Percentiles rank a stretch among this genome's conserved stretches.
Evolutionary conservation across 2,113 vertebrate species (phyloP).

Genomic region (Melanocharis versteri): DNA sequence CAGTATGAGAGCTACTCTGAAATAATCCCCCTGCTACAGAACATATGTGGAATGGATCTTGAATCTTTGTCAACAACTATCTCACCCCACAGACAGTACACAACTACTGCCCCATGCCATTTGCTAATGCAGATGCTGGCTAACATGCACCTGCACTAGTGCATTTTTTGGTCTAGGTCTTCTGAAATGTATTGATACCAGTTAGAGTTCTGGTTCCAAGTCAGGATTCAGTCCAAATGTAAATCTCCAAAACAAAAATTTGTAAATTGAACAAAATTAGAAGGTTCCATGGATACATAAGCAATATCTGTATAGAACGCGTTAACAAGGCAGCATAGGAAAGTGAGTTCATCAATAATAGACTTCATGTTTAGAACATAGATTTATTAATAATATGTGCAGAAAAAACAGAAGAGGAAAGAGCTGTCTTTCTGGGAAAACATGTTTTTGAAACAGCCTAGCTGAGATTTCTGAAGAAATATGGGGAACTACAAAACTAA

Average conservation of each 20-base stretch:
- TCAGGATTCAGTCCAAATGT: neutral
- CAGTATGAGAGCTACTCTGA: neutral
- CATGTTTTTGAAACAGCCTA: neutral
- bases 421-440: neutral
- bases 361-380: neutral
- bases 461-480: neutral
- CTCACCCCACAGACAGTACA: neutral
- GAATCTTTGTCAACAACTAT: neutral
- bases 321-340: neutral
- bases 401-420: neutral
- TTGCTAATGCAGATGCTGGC: neutral
- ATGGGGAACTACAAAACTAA: slow-evolving; percentile 7
- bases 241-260: neutral
- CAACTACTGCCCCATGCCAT: neutral
- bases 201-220: neutral
- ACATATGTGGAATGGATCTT: neutral
- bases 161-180: neutral
- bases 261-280: neutral
- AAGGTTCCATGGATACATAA: neutral
- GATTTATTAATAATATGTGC: neutral
- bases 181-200: neutral
- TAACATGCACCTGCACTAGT: neutral
- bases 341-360: neutral
- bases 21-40: neutral
- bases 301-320: neutral